These are phyloP conservation scores for Herminia tarsipennalis DNA, from an alignment of 2,888 invertebrate genomes.

Conservation along the genomic window DNA sequence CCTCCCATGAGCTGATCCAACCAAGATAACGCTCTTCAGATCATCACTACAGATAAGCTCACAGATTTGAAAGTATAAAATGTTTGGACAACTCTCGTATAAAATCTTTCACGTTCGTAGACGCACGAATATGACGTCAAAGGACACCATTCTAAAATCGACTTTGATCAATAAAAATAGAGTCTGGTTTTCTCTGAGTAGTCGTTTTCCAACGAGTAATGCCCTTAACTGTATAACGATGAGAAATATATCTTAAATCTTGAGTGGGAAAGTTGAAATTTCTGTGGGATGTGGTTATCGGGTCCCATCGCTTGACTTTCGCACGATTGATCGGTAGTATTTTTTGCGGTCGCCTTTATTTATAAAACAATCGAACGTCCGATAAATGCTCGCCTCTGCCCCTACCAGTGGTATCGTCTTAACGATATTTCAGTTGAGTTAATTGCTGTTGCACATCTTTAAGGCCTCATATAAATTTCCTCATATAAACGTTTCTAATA, in stretches of 20 bases:
- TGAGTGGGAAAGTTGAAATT: slow-evolving; percentile 45
- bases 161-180: slow-evolving; percentile 42
- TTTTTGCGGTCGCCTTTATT: slow-evolving; percentile 82
- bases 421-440: background rate
- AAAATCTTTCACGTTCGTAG: slow-evolving; percentile 80
- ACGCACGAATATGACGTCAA: slow-evolving; percentile 77
- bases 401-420: slow-evolving; percentile 66
- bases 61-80: slow-evolving; percentile 85
- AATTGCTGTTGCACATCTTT: background rate
- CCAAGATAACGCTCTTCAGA: slow-evolving; percentile 77
- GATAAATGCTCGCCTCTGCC: slow-evolving; percentile 77
- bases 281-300: slow-evolving; percentile 58
- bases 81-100: slow-evolving; percentile 83
- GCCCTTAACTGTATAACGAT: slow-evolving; percentile 47
- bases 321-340: slow-evolving; percentile 86
- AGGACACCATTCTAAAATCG: slow-evolving; percentile 42
- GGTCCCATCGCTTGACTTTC: slow-evolving; percentile 77
- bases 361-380: slow-evolving; percentile 84
- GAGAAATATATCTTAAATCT: slow-evolving; percentile 46
- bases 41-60: slow-evolving; percentile 81
- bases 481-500: background rate
- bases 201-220: slow-evolving; percentile 42
- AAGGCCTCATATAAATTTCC: too few relatives aligned
- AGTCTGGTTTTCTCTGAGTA: slow-evolving; percentile 45
- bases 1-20: slow-evolving; percentile 75